These are phyloP conservation scores for Heteractis magnifica DNA, from an alignment of 92 coral and sea anemone genomes.

Conservation along the genomic window DNA sequence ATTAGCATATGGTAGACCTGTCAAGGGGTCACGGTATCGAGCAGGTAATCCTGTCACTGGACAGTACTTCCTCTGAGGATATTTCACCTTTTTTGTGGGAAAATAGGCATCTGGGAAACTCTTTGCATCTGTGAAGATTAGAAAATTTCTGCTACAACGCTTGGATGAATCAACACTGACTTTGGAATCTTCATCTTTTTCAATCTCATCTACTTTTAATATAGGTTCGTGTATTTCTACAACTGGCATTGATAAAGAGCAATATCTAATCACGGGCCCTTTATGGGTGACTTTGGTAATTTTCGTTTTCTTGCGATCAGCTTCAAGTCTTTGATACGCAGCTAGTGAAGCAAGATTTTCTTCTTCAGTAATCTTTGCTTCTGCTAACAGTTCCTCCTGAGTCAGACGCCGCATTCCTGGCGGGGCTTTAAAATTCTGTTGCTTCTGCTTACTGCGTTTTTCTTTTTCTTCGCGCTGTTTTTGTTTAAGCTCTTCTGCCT, in stretches of 20 bases:
- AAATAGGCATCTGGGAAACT: slow-evolving; percentile 88
- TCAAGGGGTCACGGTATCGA: slow-evolving; percentile 80
- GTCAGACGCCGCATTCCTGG: slow-evolving; percentile 84
- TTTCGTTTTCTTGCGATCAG: slow-evolving; percentile 88
- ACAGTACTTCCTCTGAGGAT: slow-evolving; percentile 83
- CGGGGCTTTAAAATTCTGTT: slow-evolving; percentile 53
- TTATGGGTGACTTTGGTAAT: slow-evolving; percentile 76
- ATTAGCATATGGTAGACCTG: slow-evolving; percentile 84
- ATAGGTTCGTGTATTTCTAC: slow-evolving; percentile 77
- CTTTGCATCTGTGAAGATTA: slow-evolving; percentile 93
- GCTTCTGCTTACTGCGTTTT: slow-evolving; percentile 67
- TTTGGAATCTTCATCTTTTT: slow-evolving; percentile 54
- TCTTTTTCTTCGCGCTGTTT: slow-evolving; percentile 68
- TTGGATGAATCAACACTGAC: slow-evolving; percentile 57
- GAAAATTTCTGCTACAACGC: slow-evolving; percentile 87
- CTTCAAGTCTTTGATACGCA: slow-evolving; percentile 90
- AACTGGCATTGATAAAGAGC: slow-evolving; percentile 93
- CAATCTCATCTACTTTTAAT: slow-evolving; percentile 72
- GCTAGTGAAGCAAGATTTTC: slow-evolving; percentile 81
- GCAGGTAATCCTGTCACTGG: slow-evolving; percentile 94
- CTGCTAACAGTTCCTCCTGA: slow-evolving; percentile 91
- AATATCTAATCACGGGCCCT: slow-evolving; percentile 85
- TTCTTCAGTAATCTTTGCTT: slow-evolving; percentile 91
- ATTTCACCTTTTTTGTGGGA: slow-evolving; percentile 69
- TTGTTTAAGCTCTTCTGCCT: slow-evolving; percentile 77